phyloP scores from a whole-genome alignment of 1,140 invertebrate species.

The Ostrea edulis region DNA sequence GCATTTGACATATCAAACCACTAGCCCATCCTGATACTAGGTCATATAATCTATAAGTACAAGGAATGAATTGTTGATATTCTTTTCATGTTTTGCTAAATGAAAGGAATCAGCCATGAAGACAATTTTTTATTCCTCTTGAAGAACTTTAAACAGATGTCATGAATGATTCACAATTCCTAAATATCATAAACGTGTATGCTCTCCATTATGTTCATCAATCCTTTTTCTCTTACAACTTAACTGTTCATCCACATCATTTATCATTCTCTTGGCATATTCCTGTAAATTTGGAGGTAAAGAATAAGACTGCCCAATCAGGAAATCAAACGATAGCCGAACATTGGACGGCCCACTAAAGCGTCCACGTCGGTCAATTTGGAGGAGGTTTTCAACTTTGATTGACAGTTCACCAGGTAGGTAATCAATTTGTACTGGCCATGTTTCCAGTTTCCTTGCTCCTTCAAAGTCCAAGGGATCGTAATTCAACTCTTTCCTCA shows the following conservation, averaged over 20 bases:
- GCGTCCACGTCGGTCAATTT: slow-evolving; percentile 42
- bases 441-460: slow-evolving; percentile 50
- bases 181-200: too few relatives aligned
- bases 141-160: too few relatives aligned
- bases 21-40: too few relatives aligned
- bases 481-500: slow-evolving; percentile 52
- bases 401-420: slow-evolving; percentile 62
- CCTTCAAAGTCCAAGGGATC: slow-evolving; percentile 55
- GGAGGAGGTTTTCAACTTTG: slow-evolving; percentile 58
- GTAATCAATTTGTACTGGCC: slow-evolving; percentile 43
- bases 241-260: slow-evolving; percentile 56
- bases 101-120: too few relatives aligned
- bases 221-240: slow-evolving; percentile 38
- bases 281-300: slow-evolving; percentile 42
- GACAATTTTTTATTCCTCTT: too few relatives aligned
- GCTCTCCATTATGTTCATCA: neutral
- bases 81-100: too few relatives aligned
- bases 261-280: slow-evolving; percentile 49
- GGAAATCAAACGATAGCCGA: slow-evolving; percentile 62
- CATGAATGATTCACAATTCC: too few relatives aligned
- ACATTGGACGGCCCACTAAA: slow-evolving; percentile 56
- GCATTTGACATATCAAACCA: too few relatives aligned
- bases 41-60: too few relatives aligned
- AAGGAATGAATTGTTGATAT: too few relatives aligned
- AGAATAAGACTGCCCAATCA: slow-evolving; percentile 58